Conservation (phyloP, 2,113 vertebrate genomes). For the Mugil cephalus region DNA sequence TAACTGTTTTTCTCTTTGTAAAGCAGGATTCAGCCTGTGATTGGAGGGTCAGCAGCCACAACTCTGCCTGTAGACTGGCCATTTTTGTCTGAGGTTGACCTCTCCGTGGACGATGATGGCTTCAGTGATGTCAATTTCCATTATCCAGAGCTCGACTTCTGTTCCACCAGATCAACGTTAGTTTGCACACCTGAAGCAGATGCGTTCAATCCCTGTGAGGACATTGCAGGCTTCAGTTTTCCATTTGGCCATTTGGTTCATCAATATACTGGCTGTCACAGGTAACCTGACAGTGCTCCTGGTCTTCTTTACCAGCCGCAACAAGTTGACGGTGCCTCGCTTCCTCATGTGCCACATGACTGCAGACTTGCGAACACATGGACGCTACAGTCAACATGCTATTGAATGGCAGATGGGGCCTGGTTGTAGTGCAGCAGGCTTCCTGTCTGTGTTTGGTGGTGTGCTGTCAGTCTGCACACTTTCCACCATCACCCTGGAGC, state of each 20-base stretch:
- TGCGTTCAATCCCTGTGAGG: constrained; percentile 95
- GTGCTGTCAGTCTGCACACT: constrained; percentile 92
- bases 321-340: constrained; percentile 91
- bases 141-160: constrained; percentile 72
- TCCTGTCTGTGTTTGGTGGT: constrained; percentile 93
- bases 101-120: constrained; percentile 14
- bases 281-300: constrained; percentile 91
- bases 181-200: constrained; percentile 80
- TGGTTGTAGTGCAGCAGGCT: constrained; percentile 90
- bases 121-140: constrained; percentile 66
- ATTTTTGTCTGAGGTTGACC: constrained; percentile 16
- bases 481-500: constrained; percentile 91
- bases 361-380: constrained; percentile 88
- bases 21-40: constrained; percentile 35
- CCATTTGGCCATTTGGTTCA: constrained; percentile 93
- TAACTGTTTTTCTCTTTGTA: background rate
- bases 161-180: constrained; percentile 59
- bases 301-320: constrained; percentile 90
- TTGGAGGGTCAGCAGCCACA: constrained; percentile 12
- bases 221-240: constrained; percentile 92
- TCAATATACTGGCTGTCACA: constrained; percentile 90
- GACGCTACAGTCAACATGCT: constrained; percentile 92
- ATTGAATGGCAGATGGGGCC: constrained; percentile 96
- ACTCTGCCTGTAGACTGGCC: constrained; percentile 6
- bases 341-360: constrained; percentile 96